phyloP scores from a whole-genome alignment of 2,113 vertebrate genomes.

The Polypterus bichir region DNA sequence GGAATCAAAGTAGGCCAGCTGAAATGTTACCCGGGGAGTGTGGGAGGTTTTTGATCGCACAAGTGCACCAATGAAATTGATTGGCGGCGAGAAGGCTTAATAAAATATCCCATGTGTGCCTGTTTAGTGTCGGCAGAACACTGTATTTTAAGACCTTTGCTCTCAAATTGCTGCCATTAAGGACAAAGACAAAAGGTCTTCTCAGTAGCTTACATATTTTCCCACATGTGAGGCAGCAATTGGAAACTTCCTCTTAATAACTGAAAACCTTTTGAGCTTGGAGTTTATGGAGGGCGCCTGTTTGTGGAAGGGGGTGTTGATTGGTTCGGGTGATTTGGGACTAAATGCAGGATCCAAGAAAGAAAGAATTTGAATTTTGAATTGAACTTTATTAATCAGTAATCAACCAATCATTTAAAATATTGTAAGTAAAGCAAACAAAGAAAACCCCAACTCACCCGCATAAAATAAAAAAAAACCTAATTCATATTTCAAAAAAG shows the following conservation, averaged over 20 bases:
- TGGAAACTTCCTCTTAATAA: constrained; percentile 55
- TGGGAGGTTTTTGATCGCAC: no score
- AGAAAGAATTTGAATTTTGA: constrained; percentile 6
- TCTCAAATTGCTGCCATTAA: constrained; percentile 44
- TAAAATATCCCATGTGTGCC: constrained; percentile 40
- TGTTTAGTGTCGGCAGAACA: constrained; percentile 41
- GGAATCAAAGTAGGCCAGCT: no score
- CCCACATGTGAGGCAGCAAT: constrained; percentile 54
- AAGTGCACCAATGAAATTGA: no score
- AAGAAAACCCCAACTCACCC: no score
- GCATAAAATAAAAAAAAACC: no score
- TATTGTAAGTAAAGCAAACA: no score
- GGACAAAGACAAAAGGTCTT: constrained; percentile 50
- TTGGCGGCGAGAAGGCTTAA: constrained; percentile 21
- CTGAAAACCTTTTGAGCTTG: constrained; percentile 45
- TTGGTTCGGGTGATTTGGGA: constrained; percentile 35
- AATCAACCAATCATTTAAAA: no score
- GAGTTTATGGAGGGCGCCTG: constrained; percentile 50
- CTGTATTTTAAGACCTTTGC: constrained; percentile 44
- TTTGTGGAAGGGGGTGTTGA: constrained; percentile 11
- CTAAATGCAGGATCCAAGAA: constrained; percentile 39
- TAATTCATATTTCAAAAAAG: no score
- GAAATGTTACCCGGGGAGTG: no score
- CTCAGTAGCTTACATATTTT: constrained; percentile 51
- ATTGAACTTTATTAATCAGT: no score